These are phyloP conservation scores for Heliconius hermathena DNA, from an alignment of 1,140 invertebrate genomes.

Conservation along the genomic window DNA sequence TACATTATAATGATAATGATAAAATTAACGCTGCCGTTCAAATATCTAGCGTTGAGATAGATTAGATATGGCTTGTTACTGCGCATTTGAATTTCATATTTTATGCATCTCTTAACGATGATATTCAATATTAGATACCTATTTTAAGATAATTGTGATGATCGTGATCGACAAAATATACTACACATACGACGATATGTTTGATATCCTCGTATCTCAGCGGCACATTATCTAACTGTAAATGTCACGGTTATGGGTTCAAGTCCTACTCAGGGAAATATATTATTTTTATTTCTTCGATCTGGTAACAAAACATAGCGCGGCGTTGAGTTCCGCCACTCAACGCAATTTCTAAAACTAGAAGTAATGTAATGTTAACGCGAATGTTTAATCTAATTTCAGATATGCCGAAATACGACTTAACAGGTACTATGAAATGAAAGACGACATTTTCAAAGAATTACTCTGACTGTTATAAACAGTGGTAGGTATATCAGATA, in stretches of 20 bases:
- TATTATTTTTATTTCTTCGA: not conserved
- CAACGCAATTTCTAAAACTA: no score
- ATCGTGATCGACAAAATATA: no score
- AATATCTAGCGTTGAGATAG: not conserved
- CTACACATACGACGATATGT: no score
- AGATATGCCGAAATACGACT: constrained; percentile 87
- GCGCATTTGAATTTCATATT: not conserved
- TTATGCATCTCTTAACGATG: not conserved
- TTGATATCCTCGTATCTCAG: not conserved
- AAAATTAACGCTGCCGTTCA: not conserved
- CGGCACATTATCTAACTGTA: not conserved
- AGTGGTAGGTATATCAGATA: not conserved
- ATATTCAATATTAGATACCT: not conserved
- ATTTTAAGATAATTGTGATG: no score
- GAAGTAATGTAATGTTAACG: not conserved
- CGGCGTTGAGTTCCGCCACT: not conserved
- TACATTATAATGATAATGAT: not conserved
- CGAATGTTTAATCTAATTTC: constrained; percentile 44
- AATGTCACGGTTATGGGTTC: not conserved
- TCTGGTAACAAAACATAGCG: not conserved
- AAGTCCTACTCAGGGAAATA: not conserved
- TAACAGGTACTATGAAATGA: constrained; percentile 83
- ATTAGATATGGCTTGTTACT: not conserved
- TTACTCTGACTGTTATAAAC: constrained; percentile 15
- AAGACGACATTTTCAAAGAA: constrained; percentile 49